phyloP scores from a whole-genome alignment of 2,113 vertebrate genomes.

The Poecile atricapillus region DNA sequence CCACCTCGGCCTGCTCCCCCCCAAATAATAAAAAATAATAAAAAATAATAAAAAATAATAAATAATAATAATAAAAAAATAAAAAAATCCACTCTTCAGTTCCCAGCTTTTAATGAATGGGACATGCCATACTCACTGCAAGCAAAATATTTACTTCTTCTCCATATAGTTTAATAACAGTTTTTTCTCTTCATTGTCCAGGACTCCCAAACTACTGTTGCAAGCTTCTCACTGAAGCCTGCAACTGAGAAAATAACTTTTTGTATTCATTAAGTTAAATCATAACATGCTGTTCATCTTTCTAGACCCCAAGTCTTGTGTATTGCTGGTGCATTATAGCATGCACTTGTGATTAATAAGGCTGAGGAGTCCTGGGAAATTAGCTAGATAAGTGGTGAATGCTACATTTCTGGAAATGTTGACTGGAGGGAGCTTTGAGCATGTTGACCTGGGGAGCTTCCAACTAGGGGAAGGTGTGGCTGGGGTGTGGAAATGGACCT shows the following conservation, averaged over 20 bases:
- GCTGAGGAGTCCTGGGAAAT: not conserved
- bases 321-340: not conserved
- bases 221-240: not conserved
- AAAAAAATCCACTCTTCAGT: not conserved
- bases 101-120: not conserved
- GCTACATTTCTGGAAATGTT: not conserved
- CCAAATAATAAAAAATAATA: too few relatives aligned
- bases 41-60: not conserved
- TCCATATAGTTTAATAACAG: not conserved
- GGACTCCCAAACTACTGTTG: not conserved
- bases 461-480: not conserved
- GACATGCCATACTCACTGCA: not conserved
- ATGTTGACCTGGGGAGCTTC: not conserved
- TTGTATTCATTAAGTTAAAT: not conserved
- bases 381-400: not conserved
- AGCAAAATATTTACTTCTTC: not conserved
- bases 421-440: not conserved
- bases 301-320: not conserved
- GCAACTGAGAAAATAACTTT: not conserved
- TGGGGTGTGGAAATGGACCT: not conserved
- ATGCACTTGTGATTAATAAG: not conserved
- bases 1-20: too few relatives aligned
- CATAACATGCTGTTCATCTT: not conserved
- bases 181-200: not conserved
- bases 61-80: not conserved